Base-by-base conservation (phyloP, 2,888 invertebrate species). In the Stratiomys singularior region DNA sequence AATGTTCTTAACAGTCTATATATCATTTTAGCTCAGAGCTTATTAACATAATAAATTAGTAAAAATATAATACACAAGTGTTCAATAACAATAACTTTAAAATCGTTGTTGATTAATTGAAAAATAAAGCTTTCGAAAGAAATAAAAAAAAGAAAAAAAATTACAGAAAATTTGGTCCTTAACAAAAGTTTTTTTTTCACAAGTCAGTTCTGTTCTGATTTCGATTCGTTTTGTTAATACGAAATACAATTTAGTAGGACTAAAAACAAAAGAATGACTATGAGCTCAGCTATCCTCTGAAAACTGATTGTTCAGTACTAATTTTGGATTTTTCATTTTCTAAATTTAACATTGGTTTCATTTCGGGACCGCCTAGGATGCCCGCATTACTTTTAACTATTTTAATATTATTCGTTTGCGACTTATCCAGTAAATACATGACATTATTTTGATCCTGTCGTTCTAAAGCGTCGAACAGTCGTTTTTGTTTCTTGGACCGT, bases 401-500 rank as follows among this genome's bases (percentile, higher is more conserved):
- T 77, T 71, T 78, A 27, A 80, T 78, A 60, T 78, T 79, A 66
- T 81, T 81, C 15, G 67, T 77, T 67, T 64, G 67, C 4, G 66
- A 66, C 67, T 77, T 77, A 15, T 81, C 81, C 66, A 81, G 67
- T n/a, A 81, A 58, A 27, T 76, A 79, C 44, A 76, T 47, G 18
- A 79, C 79, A 72, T 80, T 80, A 56, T 81, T 78, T 66, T 81
- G 0, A 85, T 82, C 81, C 46, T 79, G 79, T 79, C 81, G 78
- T 64, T 81, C 82, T 7, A 81, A 52, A 46, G 79, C 77, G 46
- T 84, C 1, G 85, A 87, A 0, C 63, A 87, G 81, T 81, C 87
- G 88, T 76, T 88, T 88, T 79, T 89, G 85, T 83, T 91, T 92
- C 86, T 92, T 92, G 69, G 88, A 88, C 74, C 92, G 88, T 82